Conservation (phyloP, 1,140 invertebrate genomes). For the Amyelois transitella region DNA sequence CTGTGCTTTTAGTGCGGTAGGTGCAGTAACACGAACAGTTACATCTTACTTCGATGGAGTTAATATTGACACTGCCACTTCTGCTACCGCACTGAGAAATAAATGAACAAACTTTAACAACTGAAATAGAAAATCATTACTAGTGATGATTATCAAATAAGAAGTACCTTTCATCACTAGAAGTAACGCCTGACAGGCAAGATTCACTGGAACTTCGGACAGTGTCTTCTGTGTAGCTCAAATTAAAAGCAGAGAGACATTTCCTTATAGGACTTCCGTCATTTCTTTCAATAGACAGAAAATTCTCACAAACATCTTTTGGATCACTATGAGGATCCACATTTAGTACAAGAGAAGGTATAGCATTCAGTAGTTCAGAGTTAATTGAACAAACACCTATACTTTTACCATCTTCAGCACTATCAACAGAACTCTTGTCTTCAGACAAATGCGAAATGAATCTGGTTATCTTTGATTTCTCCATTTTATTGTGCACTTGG, state of each 20-base stretch:
- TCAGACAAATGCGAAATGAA: conserved; percentile 62
- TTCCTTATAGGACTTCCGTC: conserved; percentile 32
- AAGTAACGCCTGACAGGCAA: conserved; percentile 43
- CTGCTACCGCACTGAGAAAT: neutral
- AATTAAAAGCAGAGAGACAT: conserved; percentile 45
- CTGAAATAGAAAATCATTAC: neutral
- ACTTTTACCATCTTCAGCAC: neutral
- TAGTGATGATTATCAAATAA: no score
- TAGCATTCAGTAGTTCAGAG: conserved; percentile 8
- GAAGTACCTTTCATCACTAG: conserved; percentile 45
- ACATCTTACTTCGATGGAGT: neutral
- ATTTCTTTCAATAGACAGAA: conserved; percentile 47
- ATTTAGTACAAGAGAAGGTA: conserved; percentile 52
- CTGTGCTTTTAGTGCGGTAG: no score
- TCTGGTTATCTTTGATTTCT: conserved; percentile 48
- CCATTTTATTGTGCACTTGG: conserved; percentile 60
- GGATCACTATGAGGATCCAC: conserved; percentile 28
- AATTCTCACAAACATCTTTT: conserved; percentile 39
- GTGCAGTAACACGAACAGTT: neutral
- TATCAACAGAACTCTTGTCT: conserved; percentile 39
- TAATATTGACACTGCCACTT: neutral
- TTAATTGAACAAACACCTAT: neutral
- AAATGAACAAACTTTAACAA: neutral
- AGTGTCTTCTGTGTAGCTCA: conserved; percentile 33
- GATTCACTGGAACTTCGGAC: conserved; percentile 46